phyloP scores from a whole-genome alignment of 2,113 vertebrate genomes.

The Chaetorhynchus papuensis region DNA sequence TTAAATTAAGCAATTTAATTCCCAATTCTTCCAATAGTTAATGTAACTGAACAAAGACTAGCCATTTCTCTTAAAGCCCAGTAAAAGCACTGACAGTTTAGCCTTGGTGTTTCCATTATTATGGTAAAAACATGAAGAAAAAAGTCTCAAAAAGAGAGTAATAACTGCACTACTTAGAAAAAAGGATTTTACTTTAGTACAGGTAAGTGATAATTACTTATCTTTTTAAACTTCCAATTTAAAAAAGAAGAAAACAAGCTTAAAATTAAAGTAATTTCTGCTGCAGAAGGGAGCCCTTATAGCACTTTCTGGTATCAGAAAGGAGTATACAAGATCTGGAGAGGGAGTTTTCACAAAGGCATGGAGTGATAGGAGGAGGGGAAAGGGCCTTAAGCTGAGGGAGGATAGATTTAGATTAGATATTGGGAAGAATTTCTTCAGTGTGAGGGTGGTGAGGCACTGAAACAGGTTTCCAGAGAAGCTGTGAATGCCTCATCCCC shows the following conservation, averaged over 20 bases:
- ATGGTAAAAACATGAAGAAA: neutral
- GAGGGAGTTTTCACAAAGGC: neutral
- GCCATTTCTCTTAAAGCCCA: neutral
- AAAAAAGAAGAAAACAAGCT: neutral
- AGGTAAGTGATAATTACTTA: neutral
- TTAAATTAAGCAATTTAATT: neutral
- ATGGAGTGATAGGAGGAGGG: neutral
- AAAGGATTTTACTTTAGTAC: neutral
- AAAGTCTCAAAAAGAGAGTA: neutral
- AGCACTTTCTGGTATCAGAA: neutral
- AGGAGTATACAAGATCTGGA: neutral
- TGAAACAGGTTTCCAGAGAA: neutral
- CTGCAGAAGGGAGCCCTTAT: neutral
- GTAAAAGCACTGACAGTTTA: neutral
- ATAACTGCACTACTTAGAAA: neutral
- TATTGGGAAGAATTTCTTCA: neutral
- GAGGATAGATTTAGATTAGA: neutral
- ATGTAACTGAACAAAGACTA: neutral
- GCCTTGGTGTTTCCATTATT: neutral
- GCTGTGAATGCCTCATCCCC: neutral
- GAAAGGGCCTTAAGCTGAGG: neutral
- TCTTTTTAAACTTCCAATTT: neutral
- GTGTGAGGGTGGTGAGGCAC: neutral
- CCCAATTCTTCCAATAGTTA: neutral
- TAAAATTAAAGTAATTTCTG: neutral